phyloP scores from a whole-genome alignment of 2,797 vertebrate genomes.

The Phrynocephalus guinanensis region DNA sequence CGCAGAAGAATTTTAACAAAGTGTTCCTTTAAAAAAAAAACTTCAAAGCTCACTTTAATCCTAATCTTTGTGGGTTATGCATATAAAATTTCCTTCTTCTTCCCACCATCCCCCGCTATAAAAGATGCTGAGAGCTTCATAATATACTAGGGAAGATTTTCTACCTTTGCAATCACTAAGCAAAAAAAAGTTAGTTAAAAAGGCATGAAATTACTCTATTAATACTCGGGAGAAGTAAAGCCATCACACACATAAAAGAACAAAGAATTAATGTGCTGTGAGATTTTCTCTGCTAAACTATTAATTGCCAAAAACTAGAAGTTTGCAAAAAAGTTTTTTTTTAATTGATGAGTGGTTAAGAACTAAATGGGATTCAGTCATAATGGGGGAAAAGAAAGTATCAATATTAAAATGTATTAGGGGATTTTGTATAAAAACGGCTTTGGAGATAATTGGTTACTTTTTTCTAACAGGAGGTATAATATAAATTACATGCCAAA shows the following conservation, averaged over 20 bases:
- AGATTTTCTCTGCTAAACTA: conserved; percentile 25
- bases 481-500: conserved; percentile 2
- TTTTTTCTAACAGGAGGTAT: conserved; percentile 11
- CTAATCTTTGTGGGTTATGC: background rate
- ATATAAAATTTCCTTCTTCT: background rate
- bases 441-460: conserved; percentile 28
- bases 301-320: conserved; percentile 21
- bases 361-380: conserved; percentile 24
- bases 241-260: background rate
- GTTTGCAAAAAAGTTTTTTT: conserved; percentile 21
- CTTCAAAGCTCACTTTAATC: background rate
- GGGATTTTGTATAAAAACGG: conserved; percentile 21
- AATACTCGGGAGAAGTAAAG: conserved; percentile 26
- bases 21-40: background rate
- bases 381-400: conserved; percentile 14
- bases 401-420: conserved; percentile 21
- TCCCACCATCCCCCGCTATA: background rate
- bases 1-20: background rate
- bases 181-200: conserved; percentile 40
- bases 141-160: background rate
- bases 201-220: conserved; percentile 39
- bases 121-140: conserved; percentile 20
- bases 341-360: conserved; percentile 25
- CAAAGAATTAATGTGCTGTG: background rate
- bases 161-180: conserved; percentile 35